Conservation (phyloP, 2,797 vertebrate genomes). For the Champsocephalus gunnari region DNA sequence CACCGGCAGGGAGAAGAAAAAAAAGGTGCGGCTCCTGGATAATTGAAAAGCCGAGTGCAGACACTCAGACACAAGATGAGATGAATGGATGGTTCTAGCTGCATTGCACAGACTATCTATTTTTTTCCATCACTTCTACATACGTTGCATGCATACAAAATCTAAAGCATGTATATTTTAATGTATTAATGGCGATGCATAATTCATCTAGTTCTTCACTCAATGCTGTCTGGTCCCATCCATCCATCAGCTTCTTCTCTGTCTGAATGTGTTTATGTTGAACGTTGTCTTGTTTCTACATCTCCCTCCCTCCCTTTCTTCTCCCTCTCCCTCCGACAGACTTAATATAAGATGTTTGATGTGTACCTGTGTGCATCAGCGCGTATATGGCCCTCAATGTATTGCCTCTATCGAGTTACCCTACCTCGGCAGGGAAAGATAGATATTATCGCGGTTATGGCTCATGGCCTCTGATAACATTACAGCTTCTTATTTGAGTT, state of each 20-base stretch:
- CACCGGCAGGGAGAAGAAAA: not conserved
- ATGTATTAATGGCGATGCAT: conserved; percentile 47
- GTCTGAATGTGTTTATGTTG: conserved; percentile 41
- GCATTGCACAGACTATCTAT: conserved; percentile 12
- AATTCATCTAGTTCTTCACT: conserved; percentile 40
- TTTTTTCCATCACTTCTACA: not conserved
- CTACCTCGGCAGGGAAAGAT: conserved; percentile 63
- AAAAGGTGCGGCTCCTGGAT: conserved; percentile 53
- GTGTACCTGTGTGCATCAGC: conserved; percentile 74
- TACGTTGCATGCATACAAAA: conserved; percentile 2
- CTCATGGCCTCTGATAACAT: conserved; percentile 76
- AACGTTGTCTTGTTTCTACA: conserved; percentile 43
- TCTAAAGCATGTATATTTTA: conserved; percentile 24
- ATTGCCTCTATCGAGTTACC: conserved; percentile 75
- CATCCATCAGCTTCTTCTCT: conserved; percentile 37
- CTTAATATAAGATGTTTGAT: conserved; percentile 78
- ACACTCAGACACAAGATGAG: conserved; percentile 52
- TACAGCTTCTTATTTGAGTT: conserved; percentile 75
- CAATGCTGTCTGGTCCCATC: conserved; percentile 26
- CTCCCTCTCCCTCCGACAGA: conserved; percentile 60
- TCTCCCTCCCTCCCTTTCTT: not conserved
- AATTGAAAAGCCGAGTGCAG: conserved; percentile 71
- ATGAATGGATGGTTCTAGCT: conserved; percentile 51
- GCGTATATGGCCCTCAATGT: conserved; percentile 59
- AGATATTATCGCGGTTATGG: conserved; percentile 74